phyloP scores from a whole-genome alignment of 2,797 vertebrate species.

The Esox lucius region DNA sequence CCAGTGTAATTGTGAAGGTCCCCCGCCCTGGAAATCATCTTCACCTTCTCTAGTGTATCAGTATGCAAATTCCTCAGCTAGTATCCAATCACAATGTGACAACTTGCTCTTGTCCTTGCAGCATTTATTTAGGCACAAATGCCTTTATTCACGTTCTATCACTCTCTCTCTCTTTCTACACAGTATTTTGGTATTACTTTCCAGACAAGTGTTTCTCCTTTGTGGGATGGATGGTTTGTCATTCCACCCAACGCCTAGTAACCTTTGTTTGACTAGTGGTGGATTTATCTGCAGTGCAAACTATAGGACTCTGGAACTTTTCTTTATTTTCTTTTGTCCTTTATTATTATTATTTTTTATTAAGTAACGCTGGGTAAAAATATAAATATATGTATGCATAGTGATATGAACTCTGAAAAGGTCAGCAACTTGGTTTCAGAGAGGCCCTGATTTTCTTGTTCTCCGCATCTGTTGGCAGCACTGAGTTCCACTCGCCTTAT shows the following conservation, averaged over 20 bases:
- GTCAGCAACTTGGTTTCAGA: constrained; percentile 56
- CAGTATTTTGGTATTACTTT: background rate
- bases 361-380: constrained; percentile 32
- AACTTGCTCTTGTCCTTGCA: background rate
- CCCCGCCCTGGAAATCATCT: constrained; percentile 19
- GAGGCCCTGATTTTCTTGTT: constrained; percentile 46
- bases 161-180: constrained; percentile 4
- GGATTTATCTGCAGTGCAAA: constrained; percentile 26
- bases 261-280: constrained; percentile 11
- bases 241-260: constrained; percentile 19
- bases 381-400: constrained; percentile 45
- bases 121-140: background rate
- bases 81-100: constrained; percentile 22
- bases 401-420: constrained; percentile 56
- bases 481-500: constrained; percentile 72
- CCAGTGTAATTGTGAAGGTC: constrained; percentile 30
- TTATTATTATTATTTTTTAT: background rate
- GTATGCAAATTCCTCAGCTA: constrained; percentile 25
- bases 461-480: constrained; percentile 62
- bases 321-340: background rate
- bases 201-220: background rate
- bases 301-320: constrained; percentile 38
- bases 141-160: background rate
- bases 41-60: constrained; percentile 16
- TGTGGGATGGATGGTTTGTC: background rate